phyloP scores from a whole-genome alignment of 2,888 invertebrate genomes.

The Brenthis daphne region DNA sequence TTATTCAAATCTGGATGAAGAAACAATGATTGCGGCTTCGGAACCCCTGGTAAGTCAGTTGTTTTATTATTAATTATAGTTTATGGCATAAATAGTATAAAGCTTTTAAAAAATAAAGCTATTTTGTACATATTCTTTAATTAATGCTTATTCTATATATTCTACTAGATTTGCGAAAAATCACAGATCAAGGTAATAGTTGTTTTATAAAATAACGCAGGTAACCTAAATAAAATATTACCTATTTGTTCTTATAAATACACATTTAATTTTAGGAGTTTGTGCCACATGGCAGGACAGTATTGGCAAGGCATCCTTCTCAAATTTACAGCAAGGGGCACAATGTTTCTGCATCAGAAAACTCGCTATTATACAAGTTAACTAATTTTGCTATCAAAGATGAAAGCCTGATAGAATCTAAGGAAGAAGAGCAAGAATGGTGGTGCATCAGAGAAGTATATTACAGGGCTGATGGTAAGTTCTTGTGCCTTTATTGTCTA shows the following conservation, averaged over 20 bases:
- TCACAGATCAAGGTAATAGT: too few relatives aligned
- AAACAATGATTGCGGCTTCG: slow-evolving; percentile 94
- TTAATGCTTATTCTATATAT: too few relatives aligned
- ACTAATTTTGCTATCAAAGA: slow-evolving; percentile 90
- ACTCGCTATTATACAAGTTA: slow-evolving; percentile 86
- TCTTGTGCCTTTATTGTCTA: background rate
- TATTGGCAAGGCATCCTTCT: slow-evolving; percentile 89
- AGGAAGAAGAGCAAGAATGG: slow-evolving; percentile 83
- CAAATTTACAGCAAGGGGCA: slow-evolving; percentile 80
- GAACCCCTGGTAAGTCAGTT: slow-evolving; percentile 88
- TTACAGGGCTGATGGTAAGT: slow-evolving; percentile 58
- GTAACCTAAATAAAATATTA: too few relatives aligned
- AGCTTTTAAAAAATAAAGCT: too few relatives aligned
- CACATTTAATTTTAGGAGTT: slow-evolving; percentile 85
- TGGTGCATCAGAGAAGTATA: slow-evolving; percentile 75
- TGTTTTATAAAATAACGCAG: too few relatives aligned
- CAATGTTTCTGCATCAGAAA: slow-evolving; percentile 82
- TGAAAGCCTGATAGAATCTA: slow-evolving; percentile 82
- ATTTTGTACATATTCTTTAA: too few relatives aligned
- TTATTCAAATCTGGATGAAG: slow-evolving; percentile 93
- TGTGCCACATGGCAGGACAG: slow-evolving; percentile 93
- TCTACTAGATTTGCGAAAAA: too few relatives aligned
- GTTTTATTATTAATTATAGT: slow-evolving; percentile 38
- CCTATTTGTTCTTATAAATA: background rate
- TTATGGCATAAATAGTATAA: background rate